Evolutionary conservation across 2,888 invertebrate species (phyloP).

Genomic region (Rhamphomyia laevipes): DNA sequence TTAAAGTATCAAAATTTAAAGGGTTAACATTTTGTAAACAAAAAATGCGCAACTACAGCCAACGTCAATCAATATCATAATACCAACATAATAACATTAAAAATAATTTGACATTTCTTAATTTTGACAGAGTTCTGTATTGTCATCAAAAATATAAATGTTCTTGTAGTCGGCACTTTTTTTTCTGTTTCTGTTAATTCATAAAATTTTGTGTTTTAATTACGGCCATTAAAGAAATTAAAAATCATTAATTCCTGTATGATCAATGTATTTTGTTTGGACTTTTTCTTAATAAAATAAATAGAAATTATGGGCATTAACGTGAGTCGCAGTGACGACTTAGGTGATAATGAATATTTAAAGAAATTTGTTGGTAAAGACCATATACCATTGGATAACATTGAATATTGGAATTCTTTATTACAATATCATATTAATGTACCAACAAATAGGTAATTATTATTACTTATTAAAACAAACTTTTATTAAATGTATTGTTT

Average conservation of each 20-base stretch:
- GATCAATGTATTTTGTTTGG: not conserved
- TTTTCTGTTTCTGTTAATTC: no score
- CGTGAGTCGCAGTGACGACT: conserved; percentile 65
- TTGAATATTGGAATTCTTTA: conserved; percentile 89
- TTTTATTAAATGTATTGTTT: conserved; percentile 6
- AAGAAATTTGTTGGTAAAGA: conserved; percentile 63
- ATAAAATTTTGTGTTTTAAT: not conserved
- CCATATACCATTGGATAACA: conserved; percentile 71
- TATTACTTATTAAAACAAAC: not conserved
- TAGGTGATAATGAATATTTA: conserved; percentile 70
- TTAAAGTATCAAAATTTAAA: no score
- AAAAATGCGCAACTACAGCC: no score
- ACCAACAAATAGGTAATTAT: conserved; percentile 57
- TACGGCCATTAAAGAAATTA: not conserved
- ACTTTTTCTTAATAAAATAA: not conserved
- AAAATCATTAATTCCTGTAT: not conserved
- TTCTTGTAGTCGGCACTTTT: no score
- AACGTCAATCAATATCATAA: no score
- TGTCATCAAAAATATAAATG: no score
- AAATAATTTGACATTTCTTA: no score
- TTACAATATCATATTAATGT: conserved; percentile 81
- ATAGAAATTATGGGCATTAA: conserved; percentile 59
- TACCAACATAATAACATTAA: no score
- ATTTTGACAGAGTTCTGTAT: no score
- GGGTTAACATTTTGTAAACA: no score